A percentile compares a stretch with the other conserved stretches of the same genome.
phyloP scores from a whole-genome alignment of 2,797 vertebrate genomes.

The Xiphorhynchus erythropygius region DNA sequence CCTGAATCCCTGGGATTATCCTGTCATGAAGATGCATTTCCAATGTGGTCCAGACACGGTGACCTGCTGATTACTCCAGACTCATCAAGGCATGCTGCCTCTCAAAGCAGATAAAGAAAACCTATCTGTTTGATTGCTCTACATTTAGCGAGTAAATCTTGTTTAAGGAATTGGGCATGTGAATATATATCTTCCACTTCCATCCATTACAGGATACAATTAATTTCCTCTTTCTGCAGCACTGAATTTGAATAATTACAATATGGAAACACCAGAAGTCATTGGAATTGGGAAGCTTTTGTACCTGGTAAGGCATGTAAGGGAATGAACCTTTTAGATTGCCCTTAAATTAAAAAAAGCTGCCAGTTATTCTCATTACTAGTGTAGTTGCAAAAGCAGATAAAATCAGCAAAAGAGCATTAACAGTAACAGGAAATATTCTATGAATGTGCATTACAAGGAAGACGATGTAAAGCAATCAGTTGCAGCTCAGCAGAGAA shows the following conservation, averaged over 20 bases:
- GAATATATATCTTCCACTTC: neutral
- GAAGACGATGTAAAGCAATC: neutral
- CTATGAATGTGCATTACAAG: neutral
- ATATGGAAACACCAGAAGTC: neutral
- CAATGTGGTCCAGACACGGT: neutral
- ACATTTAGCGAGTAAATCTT: neutral
- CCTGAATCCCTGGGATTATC: neutral
- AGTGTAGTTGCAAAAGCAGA: neutral
- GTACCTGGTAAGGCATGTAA: neutral
- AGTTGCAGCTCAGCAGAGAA: neutral
- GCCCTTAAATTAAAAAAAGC: constrained; percentile 1
- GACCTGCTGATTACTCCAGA: neutral
- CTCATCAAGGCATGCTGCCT: neutral
- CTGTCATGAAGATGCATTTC: neutral
- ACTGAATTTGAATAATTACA: neutral
- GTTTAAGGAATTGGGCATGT: neutral
- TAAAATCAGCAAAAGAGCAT: constrained; percentile 25
- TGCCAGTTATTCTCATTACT: neutral
- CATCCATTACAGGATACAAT: neutral
- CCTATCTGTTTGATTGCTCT: neutral
- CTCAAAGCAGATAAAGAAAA: neutral
- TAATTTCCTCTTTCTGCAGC: neutral
- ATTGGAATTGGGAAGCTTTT: neutral
- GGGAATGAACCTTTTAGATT: neutral
- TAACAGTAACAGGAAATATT: constrained; percentile 1